A percentile compares a stretch with the other conserved stretches of the same genome.
Conservation (phyloP, 2,888 invertebrate genomes). For the Agonopterix alstromeriana region DNA sequence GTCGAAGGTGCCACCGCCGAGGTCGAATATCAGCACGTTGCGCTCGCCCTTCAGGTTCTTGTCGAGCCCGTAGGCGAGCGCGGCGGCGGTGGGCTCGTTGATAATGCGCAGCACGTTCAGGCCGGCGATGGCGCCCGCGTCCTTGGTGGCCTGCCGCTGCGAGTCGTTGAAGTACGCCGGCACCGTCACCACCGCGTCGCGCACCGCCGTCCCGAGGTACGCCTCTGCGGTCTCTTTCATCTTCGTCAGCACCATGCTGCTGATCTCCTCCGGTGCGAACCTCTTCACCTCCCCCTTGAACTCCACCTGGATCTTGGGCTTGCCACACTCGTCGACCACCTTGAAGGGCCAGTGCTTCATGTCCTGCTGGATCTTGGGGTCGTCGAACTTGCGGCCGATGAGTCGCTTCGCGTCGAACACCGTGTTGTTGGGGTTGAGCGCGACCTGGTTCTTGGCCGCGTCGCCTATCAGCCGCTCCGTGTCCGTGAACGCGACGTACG, state of each 20-base stretch:
- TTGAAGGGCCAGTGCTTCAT: constrained; percentile 87
- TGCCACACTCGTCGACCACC: constrained; percentile 75
- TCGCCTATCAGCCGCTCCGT: constrained; percentile 78
- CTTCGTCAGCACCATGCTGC: constrained; percentile 78
- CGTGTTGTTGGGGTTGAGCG: constrained; percentile 81
- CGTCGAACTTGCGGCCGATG: constrained; percentile 82
- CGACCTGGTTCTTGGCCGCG: constrained; percentile 79
- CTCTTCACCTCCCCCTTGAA: constrained; percentile 75
- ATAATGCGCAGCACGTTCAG: constrained; percentile 61
- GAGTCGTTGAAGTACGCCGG: constrained; percentile 6
- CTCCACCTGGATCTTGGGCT: constrained; percentile 78
- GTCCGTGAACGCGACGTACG: constrained; percentile 81
- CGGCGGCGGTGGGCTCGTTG: constrained; percentile 89
- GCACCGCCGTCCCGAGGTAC: constrained; percentile 64
- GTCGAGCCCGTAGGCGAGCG: constrained; percentile 85
- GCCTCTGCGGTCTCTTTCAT: constrained; percentile 12
- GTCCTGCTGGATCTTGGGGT: constrained; percentile 81
- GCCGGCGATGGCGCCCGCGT: constrained; percentile 87
- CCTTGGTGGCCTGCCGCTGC: constrained; percentile 80
- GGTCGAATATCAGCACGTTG: constrained; percentile 81
- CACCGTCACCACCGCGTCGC: constrained; percentile 80
- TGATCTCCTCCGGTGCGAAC: constrained; percentile 80
- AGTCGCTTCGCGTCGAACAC: constrained; percentile 82
- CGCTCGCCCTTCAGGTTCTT: constrained; percentile 81
- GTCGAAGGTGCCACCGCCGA: constrained; percentile 89